These are phyloP conservation scores for Xylocampa areola DNA, from an alignment of 2,888 invertebrate genomes.

Conservation along the genomic window DNA sequence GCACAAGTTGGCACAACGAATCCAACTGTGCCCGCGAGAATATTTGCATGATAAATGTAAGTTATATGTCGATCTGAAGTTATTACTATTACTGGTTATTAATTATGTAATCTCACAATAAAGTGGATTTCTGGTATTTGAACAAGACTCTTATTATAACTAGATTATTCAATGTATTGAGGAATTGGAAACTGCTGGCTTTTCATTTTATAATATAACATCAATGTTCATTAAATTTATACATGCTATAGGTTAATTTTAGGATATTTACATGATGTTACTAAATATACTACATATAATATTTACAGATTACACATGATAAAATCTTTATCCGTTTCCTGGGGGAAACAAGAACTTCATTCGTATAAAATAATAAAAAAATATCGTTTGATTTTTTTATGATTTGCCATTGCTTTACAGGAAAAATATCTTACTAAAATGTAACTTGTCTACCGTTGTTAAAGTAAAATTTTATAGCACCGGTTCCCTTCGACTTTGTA, in stretches of 20 bases:
- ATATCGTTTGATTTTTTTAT: slow-evolving; percentile 6
- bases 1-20: slow-evolving; percentile 39
- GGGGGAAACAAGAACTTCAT: too few relatives aligned
- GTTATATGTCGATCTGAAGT: slow-evolving; percentile 49
- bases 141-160: slow-evolving; percentile 33
- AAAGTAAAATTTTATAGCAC: slow-evolving; percentile 32
- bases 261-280: too few relatives aligned
- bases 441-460: slow-evolving; percentile 10
- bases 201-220: background rate
- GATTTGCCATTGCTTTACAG: background rate
- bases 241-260: too few relatives aligned
- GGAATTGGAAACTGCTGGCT: slow-evolving; percentile 20
- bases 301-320: too few relatives aligned
- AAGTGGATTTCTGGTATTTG: slow-evolving; percentile 42
- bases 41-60: slow-evolving; percentile 56
- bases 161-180: slow-evolving; percentile 31
- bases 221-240: background rate
- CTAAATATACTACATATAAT: too few relatives aligned
- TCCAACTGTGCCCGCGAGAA: slow-evolving; percentile 35
- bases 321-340: background rate
- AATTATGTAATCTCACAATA: slow-evolving; percentile 49
- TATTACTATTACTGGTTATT: slow-evolving; percentile 47
- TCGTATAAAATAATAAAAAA: slow-evolving; percentile 1
- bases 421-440: background rate
- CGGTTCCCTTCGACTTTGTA: slow-evolving; percentile 35